phyloP scores from a whole-genome alignment of 2,888 invertebrate species.

The Synergus gifuensis region DNA sequence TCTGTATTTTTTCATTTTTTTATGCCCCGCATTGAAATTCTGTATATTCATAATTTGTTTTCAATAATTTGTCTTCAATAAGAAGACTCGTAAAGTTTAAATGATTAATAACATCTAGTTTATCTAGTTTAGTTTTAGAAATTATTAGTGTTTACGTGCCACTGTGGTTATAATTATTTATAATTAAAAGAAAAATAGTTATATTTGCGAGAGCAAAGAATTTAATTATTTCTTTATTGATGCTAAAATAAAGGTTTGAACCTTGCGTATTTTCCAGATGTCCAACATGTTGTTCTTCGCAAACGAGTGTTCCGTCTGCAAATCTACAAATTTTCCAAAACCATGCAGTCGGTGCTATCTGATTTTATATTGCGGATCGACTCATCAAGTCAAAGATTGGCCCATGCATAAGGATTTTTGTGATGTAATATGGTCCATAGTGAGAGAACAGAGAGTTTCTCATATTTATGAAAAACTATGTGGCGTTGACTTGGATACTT shows the following conservation, averaged over 20 bases:
- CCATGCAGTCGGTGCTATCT: slow-evolving; percentile 63
- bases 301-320: not conserved
- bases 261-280: not conserved
- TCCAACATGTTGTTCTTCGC: not conserved
- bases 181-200: too few species aligned
- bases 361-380: slow-evolving; percentile 65
- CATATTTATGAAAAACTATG: not conserved
- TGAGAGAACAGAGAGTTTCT: not conserved
- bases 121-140: too few species aligned
- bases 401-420: slow-evolving; percentile 64
- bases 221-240: too few species aligned
- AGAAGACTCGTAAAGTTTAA: too few species aligned
- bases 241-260: not conserved
- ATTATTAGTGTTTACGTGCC: too few species aligned
- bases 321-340: not conserved
- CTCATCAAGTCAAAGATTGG: slow-evolving; percentile 67
- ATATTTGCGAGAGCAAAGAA: too few species aligned
- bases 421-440: slow-evolving; percentile 5
- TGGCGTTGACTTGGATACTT: slow-evolving; percentile 1
- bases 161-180: too few species aligned
- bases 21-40: too few species aligned
- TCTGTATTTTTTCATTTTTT: too few species aligned
- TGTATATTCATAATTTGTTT: too few species aligned
- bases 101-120: too few species aligned
- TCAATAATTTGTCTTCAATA: too few species aligned